A percentile compares a stretch with the other conserved stretches of the same genome.
phyloP scores from a whole-genome alignment of 2,797 vertebrate species.

The Sardinella longiceps region DNA sequence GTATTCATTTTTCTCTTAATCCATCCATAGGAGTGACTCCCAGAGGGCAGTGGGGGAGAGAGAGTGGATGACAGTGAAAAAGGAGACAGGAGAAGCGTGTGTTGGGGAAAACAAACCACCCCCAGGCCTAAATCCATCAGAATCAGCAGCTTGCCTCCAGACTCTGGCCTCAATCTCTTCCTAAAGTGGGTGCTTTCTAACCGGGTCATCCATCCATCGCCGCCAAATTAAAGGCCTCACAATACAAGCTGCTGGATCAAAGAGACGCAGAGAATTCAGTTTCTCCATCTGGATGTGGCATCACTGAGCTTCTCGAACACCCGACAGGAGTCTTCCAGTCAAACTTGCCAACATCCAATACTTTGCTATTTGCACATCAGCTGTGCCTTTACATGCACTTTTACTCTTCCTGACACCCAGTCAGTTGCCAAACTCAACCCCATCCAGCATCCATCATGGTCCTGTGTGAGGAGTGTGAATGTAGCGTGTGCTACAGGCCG shows the following conservation, averaged over 20 bases:
- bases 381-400: not conserved
- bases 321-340: not conserved
- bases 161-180: slow-evolving; percentile 7
- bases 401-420: not conserved
- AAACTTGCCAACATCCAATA: not conserved
- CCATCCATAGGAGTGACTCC: not conserved
- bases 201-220: not conserved
- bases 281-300: not conserved
- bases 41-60: not conserved
- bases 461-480: slow-evolving; percentile 71
- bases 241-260: not conserved
- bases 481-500: slow-evolving; percentile 70
- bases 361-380: not conserved
- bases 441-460: slow-evolving; percentile 61
- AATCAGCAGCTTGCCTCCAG: not conserved
- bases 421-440: not conserved
- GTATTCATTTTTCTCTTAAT: not conserved
- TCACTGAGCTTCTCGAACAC: not conserved
- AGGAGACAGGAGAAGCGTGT: not conserved
- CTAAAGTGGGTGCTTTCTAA: not conserved
- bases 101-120: not conserved
- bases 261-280: not conserved
- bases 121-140: not conserved
- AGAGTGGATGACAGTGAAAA: not conserved
- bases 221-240: not conserved